Evolutionary conservation across 2,888 invertebrate genomes (phyloP).

Genomic region (Trissolcus japonicus): DNA sequence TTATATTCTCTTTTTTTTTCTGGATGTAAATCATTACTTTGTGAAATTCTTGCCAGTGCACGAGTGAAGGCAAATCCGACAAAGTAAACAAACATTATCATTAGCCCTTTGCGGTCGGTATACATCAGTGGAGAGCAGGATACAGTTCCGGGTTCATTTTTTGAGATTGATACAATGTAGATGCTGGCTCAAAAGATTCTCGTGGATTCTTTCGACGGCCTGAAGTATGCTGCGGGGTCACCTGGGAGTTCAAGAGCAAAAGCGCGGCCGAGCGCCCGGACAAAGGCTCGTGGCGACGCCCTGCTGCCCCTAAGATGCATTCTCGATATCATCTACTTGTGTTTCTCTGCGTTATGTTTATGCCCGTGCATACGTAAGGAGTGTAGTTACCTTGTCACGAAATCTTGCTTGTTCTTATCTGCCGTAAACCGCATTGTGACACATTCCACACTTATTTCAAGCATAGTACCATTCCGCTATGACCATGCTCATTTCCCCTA

Average conservation of each 20-base stretch:
- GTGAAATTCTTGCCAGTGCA: too few species aligned
- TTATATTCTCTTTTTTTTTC: not conserved
- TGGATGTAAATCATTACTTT: constrained; percentile 1
- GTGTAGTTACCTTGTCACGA: constrained; percentile 54
- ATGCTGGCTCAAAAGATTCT: constrained; percentile 53
- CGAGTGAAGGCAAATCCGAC: constrained; percentile 24
- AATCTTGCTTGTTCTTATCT: constrained; percentile 56
- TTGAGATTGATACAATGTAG: constrained; percentile 59
- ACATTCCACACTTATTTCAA: constrained; percentile 47
- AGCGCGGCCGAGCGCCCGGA: constrained; percentile 67
- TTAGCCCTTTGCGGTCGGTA: constrained; percentile 36
- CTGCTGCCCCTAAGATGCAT: constrained; percentile 72
- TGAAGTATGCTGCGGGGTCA: constrained; percentile 63
- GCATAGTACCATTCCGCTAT: not conserved
- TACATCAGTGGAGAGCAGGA: constrained; percentile 21
- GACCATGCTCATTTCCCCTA: too few species aligned
- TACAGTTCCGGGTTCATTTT: constrained; percentile 56
- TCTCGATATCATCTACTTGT: constrained; percentile 74
- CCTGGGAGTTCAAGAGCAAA: constrained; percentile 62
- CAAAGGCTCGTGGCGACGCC: constrained; percentile 70
- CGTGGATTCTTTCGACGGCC: constrained; percentile 55
- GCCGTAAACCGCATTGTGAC: constrained; percentile 55
- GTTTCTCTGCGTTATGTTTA: constrained; percentile 73
- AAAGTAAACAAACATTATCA: constrained; percentile 49
- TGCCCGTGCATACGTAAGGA: constrained; percentile 69